Percentiles rank a stretch among this genome's conserved stretches.
These are phyloP conservation scores for Scaptomyza hsui DNA, from an alignment of 1,140 invertebrate genomes.

Conservation along the genomic window DNA sequence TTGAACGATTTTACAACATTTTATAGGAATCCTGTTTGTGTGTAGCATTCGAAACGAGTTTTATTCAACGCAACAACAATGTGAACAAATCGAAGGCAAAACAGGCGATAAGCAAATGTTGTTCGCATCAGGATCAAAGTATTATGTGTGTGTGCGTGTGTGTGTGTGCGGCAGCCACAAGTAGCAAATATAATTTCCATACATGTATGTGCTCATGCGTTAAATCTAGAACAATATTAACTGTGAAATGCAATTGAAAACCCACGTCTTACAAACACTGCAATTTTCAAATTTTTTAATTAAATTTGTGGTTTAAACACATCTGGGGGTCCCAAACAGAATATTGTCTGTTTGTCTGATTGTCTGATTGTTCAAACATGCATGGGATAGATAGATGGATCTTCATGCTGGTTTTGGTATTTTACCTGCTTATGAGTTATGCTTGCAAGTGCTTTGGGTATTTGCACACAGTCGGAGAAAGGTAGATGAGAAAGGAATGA, in stretches of 20 bases:
- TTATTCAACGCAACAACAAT: slow-evolving; percentile 21
- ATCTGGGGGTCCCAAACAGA: no score
- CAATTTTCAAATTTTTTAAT: background rate
- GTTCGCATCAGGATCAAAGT: slow-evolving; percentile 21
- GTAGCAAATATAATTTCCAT: slow-evolving; percentile 31
- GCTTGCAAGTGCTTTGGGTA: no score
- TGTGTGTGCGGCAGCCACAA: slow-evolving; percentile 29
- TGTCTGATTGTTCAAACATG: background rate
- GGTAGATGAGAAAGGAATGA: no score
- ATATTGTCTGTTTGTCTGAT: no score
- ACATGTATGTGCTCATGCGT: slow-evolving; percentile 7
- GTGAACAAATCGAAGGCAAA: slow-evolving; percentile 29
- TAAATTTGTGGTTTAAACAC: no score
- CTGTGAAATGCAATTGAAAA: slow-evolving; percentile 13
- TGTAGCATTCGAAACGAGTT: slow-evolving; percentile 66
- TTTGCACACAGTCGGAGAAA: no score
- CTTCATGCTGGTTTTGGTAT: background rate
- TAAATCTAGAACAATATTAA: slow-evolving; percentile 9
- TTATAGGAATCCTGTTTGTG: slow-evolving; percentile 71
- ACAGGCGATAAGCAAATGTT: slow-evolving; percentile 15
- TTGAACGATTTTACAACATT: slow-evolving; percentile 79
- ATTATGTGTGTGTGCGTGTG: slow-evolving; percentile 10
- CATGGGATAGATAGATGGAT: background rate
- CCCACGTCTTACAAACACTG: background rate
- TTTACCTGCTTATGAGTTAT: background rate